Evolutionary conservation across 2,888 invertebrate genomes (phyloP), one percentile per base, ranked within the genome.

Genomic region (Drosophila borealis): DNA sequence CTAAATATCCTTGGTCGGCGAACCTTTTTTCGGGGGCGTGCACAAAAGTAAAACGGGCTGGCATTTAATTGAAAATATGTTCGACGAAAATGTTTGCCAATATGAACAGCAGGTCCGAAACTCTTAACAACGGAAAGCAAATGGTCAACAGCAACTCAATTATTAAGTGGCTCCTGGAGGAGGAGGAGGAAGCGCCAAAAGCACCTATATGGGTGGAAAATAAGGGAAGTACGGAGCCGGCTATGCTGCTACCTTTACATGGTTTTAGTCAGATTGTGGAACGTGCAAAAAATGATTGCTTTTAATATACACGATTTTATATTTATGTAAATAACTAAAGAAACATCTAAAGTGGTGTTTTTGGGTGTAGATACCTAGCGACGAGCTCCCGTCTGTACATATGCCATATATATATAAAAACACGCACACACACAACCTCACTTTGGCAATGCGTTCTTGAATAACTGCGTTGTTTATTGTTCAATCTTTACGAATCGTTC

Each of bases 1-100:
- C 14, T 41, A 4, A 4, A 33, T 11, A 19, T 45, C 8, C 29
- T 29, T 34, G 42, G 42, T 54, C 5, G 17, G 10, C 10, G 21
- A 42, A 45, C 61, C 61, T 62, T 69, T 46, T 51, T 46, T 25
- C 13, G 9, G 17, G 5, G 9, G 51, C 48, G 29, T 8, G 8
- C 29, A 29, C 66, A 56, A 62, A 70, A 48, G 48, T 41, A 44
- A 70, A 82, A 82, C 70, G 65, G 74, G 45, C 55, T 61, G 67
- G 61, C 69, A 73, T 62, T 72, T 88, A 88, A 88, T 88, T 81
- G 80, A 80, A 85, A 78, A 74, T 73, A 78, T 81, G 69, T 78
- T 88, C 80, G 39, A 70, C 69, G 72, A 53, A 74, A 81, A 60
- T 80, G 68, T 74, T 81, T 68, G 70, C 81, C 73, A 67, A 59